Conservation (phyloP, 2,797 vertebrate species). For the Pagetopsis macropterus region DNA sequence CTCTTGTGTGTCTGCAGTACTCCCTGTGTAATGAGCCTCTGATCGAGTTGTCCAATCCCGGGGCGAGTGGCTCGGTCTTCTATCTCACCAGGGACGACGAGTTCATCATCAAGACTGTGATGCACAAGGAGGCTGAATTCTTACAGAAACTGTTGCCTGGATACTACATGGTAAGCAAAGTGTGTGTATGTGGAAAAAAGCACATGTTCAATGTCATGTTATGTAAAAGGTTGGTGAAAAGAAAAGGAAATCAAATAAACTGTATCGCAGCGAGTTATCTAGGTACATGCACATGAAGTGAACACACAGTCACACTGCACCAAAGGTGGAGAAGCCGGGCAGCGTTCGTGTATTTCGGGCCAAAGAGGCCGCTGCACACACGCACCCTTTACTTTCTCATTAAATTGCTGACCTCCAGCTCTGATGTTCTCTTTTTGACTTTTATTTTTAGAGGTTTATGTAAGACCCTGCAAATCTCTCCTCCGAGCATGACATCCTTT, state of each 20-base stretch:
- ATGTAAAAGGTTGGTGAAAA: background rate
- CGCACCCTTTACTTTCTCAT: slow-evolving; percentile 6
- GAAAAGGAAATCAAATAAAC: slow-evolving; percentile 4
- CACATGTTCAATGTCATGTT: background rate
- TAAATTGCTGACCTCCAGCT: slow-evolving; percentile 8
- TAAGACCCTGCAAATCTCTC: slow-evolving; percentile 47
- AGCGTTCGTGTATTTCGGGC: background rate
- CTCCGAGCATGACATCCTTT: slow-evolving; percentile 29
- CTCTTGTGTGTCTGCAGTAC: slow-evolving; percentile 81
- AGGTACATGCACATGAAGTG: background rate
- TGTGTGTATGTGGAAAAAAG: background rate
- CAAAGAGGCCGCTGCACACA: background rate
- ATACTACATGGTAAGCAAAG: slow-evolving; percentile 92
- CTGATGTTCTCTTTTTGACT: slow-evolving; percentile 21
- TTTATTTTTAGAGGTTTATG: slow-evolving; percentile 55
- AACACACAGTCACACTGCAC: slow-evolving; percentile 1
- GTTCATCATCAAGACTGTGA: slow-evolving; percentile 99
- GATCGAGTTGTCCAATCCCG: slow-evolving; percentile 97
- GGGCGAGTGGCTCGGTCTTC: slow-evolving; percentile 97
- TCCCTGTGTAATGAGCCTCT: slow-evolving; percentile 96
- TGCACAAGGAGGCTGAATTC: slow-evolving; percentile 99
- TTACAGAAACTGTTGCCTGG: slow-evolving; percentile 97
- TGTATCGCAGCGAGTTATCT: background rate
- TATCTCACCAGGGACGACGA: slow-evolving; percentile 97
- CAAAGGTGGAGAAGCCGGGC: background rate